Percentiles rank a stretch among this genome's conserved stretches.
phyloP scores from a whole-genome alignment of 1,140 invertebrate genomes.

The Pseudobourletiella spinata region DNA sequence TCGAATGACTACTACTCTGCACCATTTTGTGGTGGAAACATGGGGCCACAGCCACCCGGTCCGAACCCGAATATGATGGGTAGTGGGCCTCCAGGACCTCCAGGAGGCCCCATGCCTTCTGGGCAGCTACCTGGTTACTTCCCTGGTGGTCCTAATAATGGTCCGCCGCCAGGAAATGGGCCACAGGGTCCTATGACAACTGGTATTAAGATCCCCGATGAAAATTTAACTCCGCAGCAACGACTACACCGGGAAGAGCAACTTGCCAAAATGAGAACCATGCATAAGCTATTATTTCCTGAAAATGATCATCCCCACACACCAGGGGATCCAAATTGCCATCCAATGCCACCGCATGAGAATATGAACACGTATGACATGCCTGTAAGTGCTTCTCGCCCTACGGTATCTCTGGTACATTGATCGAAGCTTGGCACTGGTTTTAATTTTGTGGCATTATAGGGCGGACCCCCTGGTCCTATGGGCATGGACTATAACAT shows the following conservation, averaged over 20 bases:
- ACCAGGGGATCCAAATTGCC: constrained; percentile 28
- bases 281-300: constrained; percentile 84
- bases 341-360: constrained; percentile 31
- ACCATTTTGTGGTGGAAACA: constrained; percentile 29
- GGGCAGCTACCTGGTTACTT: constrained; percentile 13
- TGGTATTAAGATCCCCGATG: constrained; percentile 81
- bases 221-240: constrained; percentile 93
- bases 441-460: too few species aligned
- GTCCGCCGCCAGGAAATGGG: constrained; percentile 50
- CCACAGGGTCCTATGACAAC: constrained; percentile 15
- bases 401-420: background rate
- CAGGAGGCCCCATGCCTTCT: background rate
- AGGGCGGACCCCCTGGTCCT: constrained; percentile 26
- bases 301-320: constrained; percentile 47
- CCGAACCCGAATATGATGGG: constrained; percentile 20
- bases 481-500: constrained; percentile 30
- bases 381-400: constrained; percentile 36
- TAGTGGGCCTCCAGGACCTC: constrained; percentile 10
- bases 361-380: constrained; percentile 39
- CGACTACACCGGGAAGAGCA: constrained; percentile 85
- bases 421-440: background rate
- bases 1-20: constrained; percentile 25
- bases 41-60: constrained; percentile 37
- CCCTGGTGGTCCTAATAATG: constrained; percentile 38
- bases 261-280: constrained; percentile 79